A percentile compares a stretch with the other conserved stretches of the same genome.
phyloP scores from a whole-genome alignment of 2,113 vertebrate genomes.

The Gallinago undulata region DNA sequence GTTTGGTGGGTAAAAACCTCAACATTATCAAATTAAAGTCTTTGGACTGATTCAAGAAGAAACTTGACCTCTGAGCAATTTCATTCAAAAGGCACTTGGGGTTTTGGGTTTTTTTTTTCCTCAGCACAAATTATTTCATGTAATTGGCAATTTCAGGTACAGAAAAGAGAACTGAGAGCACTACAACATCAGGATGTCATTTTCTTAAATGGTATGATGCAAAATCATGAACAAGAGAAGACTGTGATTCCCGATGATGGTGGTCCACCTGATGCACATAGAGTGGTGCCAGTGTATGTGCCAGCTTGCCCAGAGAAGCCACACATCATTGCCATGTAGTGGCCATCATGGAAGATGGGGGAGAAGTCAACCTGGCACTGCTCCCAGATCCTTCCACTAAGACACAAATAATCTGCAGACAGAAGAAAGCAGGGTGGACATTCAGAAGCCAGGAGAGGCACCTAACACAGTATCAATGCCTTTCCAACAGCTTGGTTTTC shows the following conservation, averaged over 20 bases:
- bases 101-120: background rate
- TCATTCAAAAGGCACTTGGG: background rate
- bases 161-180: background rate
- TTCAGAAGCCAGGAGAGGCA: background rate
- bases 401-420: background rate
- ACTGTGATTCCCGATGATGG: accelerated
- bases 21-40: background rate
- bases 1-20: background rate
- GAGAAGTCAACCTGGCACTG: background rate
- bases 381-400: background rate
- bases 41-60: conserved; percentile 1
- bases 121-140: background rate
- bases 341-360: background rate
- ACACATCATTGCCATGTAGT: background rate
- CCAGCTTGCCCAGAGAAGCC: background rate
- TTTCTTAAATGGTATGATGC: background rate
- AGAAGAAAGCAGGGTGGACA: background rate
- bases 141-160: background rate
- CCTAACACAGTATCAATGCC: background rate
- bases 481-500: background rate
- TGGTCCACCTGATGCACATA: accelerated
- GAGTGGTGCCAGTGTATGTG: accelerated
- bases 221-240: background rate
- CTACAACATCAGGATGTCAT: background rate
- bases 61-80: background rate